These are phyloP conservation scores for Gandaritis pyraliata DNA, from an alignment of 2,888 invertebrate species.

Conservation along the genomic window DNA sequence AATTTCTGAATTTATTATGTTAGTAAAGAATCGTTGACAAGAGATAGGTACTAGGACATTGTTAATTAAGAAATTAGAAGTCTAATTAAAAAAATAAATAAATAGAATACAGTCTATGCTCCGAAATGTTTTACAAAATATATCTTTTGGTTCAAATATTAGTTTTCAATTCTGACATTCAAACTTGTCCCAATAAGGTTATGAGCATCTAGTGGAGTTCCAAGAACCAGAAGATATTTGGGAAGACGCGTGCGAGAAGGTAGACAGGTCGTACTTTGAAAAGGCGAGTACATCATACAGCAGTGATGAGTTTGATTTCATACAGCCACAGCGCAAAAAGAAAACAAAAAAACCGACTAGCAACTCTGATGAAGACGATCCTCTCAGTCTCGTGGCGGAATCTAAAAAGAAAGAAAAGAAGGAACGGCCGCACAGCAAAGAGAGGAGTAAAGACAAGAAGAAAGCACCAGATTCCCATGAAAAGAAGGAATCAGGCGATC, in stretches of 20 bases:
- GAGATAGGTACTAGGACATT: too few species aligned
- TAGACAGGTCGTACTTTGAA: constrained; percentile 48
- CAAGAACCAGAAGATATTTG: constrained; percentile 69
- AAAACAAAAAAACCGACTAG: constrained; percentile 47
- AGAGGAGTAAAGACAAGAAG: constrained; percentile 58
- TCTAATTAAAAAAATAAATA: too few species aligned
- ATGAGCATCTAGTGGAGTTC: constrained; percentile 74
- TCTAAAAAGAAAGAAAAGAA: constrained; percentile 60
- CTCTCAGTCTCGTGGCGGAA: constrained; percentile 61
- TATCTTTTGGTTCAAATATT: too few species aligned
- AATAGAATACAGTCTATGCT: too few species aligned
- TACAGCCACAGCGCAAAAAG: constrained; percentile 50
- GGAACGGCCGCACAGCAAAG: constrained; percentile 65
- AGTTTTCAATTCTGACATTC: constrained; percentile 1
- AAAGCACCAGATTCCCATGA: constrained; percentile 13
- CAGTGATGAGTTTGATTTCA: constrained; percentile 42
- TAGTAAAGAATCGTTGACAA: too few species aligned
- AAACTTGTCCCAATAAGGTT: constrained; percentile 59
- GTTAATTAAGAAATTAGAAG: too few species aligned
- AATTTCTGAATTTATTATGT: too few species aligned
- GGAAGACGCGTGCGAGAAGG: constrained; percentile 51
- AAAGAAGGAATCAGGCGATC: constrained; percentile 15
- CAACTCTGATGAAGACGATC: constrained; percentile 63
- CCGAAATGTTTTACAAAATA: too few species aligned
- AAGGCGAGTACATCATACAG: constrained; percentile 54